Evolutionary conservation across 2,797 vertebrate genomes (phyloP).

Genomic region (Pteropus rufus): DNA sequence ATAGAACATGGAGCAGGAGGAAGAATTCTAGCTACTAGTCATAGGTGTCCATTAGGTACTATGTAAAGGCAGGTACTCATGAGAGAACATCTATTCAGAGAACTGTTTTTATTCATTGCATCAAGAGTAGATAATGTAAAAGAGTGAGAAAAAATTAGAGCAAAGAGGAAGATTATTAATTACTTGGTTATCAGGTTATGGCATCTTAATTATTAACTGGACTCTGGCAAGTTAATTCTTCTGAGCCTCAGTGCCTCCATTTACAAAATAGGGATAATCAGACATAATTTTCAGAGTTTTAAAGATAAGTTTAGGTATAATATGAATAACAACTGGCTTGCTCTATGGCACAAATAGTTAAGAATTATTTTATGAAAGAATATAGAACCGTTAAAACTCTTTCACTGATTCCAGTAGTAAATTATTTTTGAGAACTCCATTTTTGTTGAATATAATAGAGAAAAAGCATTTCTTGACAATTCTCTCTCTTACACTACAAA

Average conservation of each 20-base stretch:
- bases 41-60: no score
- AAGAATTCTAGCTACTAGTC: not conserved
- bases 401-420: not conserved
- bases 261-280: not conserved
- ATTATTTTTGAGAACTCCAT: not conserved
- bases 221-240: not conserved
- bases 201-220: not conserved
- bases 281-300: not conserved
- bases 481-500: not conserved
- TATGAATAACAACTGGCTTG: not conserved
- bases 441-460: not conserved
- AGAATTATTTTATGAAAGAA: not conserved
- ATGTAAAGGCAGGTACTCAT: not conserved
- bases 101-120: not conserved
- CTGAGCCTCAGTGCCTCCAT: not conserved
- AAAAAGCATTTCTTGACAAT: not conserved
- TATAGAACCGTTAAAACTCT: not conserved
- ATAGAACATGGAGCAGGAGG: not conserved
- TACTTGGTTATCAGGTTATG: not conserved
- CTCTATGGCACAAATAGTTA: not conserved
- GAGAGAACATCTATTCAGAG: not conserved
- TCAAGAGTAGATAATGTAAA: not conserved
- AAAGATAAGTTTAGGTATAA: not conserved
- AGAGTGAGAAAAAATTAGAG: not conserved
- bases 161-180: not conserved